These are phyloP conservation scores for Lindbergichthys nudifrons DNA, from an alignment of 2,797 vertebrate species.

Conservation along the genomic window DNA sequence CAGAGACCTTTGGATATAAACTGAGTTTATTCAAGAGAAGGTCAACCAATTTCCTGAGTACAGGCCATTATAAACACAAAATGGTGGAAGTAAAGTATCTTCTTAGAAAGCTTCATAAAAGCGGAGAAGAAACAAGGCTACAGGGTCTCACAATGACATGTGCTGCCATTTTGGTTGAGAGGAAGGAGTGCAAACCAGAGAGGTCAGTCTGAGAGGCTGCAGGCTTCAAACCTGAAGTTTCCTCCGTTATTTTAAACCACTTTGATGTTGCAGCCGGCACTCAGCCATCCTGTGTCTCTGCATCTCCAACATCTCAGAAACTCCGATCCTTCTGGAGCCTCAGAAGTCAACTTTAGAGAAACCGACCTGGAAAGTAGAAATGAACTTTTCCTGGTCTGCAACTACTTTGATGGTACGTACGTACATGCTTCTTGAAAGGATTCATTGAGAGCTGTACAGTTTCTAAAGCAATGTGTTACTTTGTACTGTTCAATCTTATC, in stretches of 20 bases:
- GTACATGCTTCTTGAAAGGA: neutral
- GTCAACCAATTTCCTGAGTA: conserved; percentile 16
- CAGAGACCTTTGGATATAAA: conserved; percentile 18
- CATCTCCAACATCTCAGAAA: conserved; percentile 17
- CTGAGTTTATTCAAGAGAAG: conserved; percentile 26
- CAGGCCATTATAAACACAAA: conserved; percentile 21
- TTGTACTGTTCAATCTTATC: neutral
- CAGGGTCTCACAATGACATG: conserved; percentile 21
- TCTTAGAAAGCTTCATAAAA: conserved; percentile 35
- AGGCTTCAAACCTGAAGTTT: conserved; percentile 50
- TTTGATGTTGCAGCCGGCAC: conserved; percentile 40
- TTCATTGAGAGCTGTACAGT: neutral
- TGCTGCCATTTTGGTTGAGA: conserved; percentile 33
- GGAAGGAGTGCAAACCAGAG: conserved; percentile 31
- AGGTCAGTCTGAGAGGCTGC: conserved; percentile 37
- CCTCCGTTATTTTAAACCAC: conserved; percentile 43
- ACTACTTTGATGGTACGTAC: too few relatives aligned
- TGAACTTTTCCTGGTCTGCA: conserved; percentile 19
- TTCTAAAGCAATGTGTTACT: neutral
- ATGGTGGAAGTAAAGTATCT: conserved; percentile 31
- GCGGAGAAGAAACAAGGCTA: conserved; percentile 13
- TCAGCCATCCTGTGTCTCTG: conserved; percentile 5
- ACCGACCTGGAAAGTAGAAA: conserved; percentile 22
- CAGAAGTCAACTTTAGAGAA: conserved; percentile 30
- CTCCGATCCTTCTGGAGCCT: conserved; percentile 9